phyloP scores from a whole-genome alignment of 2,113 vertebrate genomes.

The Pungitius pungitius region DNA sequence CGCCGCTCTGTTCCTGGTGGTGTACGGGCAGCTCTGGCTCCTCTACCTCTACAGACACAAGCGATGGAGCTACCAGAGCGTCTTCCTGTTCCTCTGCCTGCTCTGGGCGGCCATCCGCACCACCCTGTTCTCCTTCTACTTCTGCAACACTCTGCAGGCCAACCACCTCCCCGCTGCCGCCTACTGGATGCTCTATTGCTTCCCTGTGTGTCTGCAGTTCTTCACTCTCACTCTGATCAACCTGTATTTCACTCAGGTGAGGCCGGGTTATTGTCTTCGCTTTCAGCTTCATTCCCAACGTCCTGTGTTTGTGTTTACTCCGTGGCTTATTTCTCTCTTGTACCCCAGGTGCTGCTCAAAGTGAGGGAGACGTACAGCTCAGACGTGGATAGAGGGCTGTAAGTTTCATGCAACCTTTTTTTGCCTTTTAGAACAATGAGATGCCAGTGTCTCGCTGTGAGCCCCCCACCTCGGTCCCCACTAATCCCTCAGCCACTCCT shows the following conservation, averaged over 20 bases:
- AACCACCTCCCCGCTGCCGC: constrained; percentile 82
- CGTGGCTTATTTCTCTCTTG: not conserved
- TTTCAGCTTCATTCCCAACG: constrained; percentile 4
- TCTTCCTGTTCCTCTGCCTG: constrained; percentile 94
- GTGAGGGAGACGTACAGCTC: constrained; percentile 79
- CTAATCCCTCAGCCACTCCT: not conserved
- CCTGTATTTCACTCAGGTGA: constrained; percentile 95
- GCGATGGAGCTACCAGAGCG: constrained; percentile 93
- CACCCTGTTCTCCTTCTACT: constrained; percentile 96
- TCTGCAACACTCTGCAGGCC: constrained; percentile 84
- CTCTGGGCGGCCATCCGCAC: constrained; percentile 93
- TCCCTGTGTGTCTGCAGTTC: constrained; percentile 96
- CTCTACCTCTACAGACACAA: constrained; percentile 87
- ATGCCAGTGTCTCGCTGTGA: not conserved
- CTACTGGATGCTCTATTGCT: constrained; percentile 96
- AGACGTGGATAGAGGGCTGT: constrained; percentile 81
- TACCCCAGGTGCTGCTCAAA: constrained; percentile 85
- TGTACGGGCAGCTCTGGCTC: constrained; percentile 94
- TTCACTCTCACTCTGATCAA: constrained; percentile 96
- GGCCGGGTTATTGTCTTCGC: constrained; percentile 24
- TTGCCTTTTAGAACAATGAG: not conserved
- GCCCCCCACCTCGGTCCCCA: not conserved
- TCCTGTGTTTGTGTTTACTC: not conserved
- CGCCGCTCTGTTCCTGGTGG: constrained; percentile 85
- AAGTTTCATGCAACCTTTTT: constrained; percentile 66